A percentile compares a stretch with the other conserved stretches of the same genome.
phyloP scores from a whole-genome alignment of 2,888 invertebrate genomes.

The Dynastes maya region DNA sequence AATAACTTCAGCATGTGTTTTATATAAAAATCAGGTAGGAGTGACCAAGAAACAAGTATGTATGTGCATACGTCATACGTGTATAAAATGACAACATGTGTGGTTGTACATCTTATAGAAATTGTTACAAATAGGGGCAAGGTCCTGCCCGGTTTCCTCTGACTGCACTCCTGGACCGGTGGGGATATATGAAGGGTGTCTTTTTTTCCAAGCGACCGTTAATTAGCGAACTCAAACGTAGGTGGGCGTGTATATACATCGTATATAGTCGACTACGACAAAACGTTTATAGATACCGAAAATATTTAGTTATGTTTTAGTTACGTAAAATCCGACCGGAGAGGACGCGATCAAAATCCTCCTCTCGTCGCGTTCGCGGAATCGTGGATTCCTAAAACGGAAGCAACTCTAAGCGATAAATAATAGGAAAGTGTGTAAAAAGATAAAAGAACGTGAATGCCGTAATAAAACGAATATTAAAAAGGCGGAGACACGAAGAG shows the following conservation, averaged over 20 bases:
- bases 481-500: constrained; percentile 3
- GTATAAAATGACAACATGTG: not conserved
- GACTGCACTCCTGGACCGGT: constrained; percentile 21
- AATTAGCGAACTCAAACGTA: constrained; percentile 34
- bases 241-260: constrained; percentile 31
- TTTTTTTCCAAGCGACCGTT: constrained; percentile 32
- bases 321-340: constrained; percentile 17
- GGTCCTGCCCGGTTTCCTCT: constrained; percentile 23
- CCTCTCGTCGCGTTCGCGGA: constrained; percentile 24
- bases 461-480: constrained; percentile 26
- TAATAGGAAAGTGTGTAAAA: constrained; percentile 3
- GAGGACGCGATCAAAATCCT: not conserved
- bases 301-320: constrained; percentile 40
- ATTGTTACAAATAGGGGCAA: constrained; percentile 33
- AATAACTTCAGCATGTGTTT: not conserved
- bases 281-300: constrained; percentile 36
- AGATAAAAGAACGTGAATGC: constrained; percentile 17
- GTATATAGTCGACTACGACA: constrained; percentile 11
- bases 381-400: constrained; percentile 25
- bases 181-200: constrained; percentile 40
- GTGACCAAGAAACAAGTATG: not conserved
- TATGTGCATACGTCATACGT: not conserved
- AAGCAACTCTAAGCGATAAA: not conserved
- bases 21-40: constrained; percentile 2
- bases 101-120: constrained; percentile 5